A percentile compares a stretch with the other conserved stretches of the same genome.
Evolutionary conservation across 2,797 vertebrate species (phyloP).

Genomic region (Pangasius macronema): DNA sequence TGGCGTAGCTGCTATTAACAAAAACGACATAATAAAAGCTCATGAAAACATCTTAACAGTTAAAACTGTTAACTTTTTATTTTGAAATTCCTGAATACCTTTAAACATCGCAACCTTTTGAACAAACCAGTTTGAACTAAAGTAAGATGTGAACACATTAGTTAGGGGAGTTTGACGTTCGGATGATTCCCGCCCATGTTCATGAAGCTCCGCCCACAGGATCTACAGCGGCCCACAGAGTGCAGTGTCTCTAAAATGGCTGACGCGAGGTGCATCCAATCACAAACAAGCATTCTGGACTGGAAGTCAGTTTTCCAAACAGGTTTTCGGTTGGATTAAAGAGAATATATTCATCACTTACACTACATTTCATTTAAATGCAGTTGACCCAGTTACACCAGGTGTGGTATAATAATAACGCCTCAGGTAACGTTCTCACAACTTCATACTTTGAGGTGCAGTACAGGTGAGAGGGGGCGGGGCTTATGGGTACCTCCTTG

Average conservation of each 20-base stretch:
- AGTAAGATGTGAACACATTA: background rate
- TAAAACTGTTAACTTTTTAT: background rate
- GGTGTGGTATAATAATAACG: too few relatives aligned
- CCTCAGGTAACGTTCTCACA: too few relatives aligned
- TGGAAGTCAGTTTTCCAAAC: background rate
- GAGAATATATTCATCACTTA: background rate
- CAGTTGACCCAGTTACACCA: background rate
- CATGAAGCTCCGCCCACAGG: background rate
- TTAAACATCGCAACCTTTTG: background rate
- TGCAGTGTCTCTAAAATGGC: background rate
- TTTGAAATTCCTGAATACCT: background rate
- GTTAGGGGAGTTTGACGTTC: too few relatives aligned
- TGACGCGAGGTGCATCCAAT: background rate
- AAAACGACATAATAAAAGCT: background rate
- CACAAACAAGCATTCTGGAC: background rate
- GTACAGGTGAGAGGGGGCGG: background rate
- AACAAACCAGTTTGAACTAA: background rate
- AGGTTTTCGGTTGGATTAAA: background rate
- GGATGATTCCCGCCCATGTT: background rate
- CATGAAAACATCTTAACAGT: background rate
- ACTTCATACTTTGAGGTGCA: background rate
- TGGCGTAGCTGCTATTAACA: background rate
- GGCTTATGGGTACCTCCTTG: constrained; percentile 83
- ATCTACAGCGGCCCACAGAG: background rate
- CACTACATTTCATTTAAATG: background rate